Base-by-base conservation (phyloP, 2,888 invertebrate species). In the Eupithecia exiguata region DNA sequence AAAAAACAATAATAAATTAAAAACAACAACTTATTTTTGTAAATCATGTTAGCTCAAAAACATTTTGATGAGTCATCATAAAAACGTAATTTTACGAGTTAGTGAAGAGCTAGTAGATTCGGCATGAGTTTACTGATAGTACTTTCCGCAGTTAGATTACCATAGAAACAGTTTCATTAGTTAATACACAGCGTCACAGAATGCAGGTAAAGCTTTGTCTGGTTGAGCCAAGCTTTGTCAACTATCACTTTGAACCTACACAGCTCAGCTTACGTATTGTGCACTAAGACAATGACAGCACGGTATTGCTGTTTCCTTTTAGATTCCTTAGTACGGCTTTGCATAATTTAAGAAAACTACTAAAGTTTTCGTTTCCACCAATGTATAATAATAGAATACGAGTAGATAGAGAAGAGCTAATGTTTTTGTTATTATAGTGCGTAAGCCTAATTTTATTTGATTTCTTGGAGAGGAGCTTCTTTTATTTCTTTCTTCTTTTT, bases 211-310 rank as follows among this genome's bases (percentile, higher is more conserved):
- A 7, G 62, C 62, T 35, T 35, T 67, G 43, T 40, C 21, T 21
- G 46, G 18, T 25, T 67, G n/a, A 67, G 43, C 67, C 43, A n/a
- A 30, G 43, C 40, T 67, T 43, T 66, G 36, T 40, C 66, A 66
- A 66, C 66, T 35, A 62, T 62, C 62, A 62, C 62, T 62, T 62
- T 62, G 62, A 62, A 35, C 9, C 4, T 35, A 18, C 62, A 16
- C 62, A 65, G 38, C 65, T 65, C 21, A 65, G 65, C 65, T 63
- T 30, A 7, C 7, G 62, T 65, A 38, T 65, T 65, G 65, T 65
- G n/a, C 1, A 21, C 21, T 65, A 18, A 65, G 12, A 65, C 65
- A 38, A 65, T 38, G 16, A 25, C 18, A 65, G 36, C n/a, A 35
- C 5, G 7, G 61, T 62, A 53, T 40, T 49, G 2, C 14, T 61